phyloP scores from a whole-genome alignment of 2,888 invertebrate genomes.

The Idaea dimidiata region DNA sequence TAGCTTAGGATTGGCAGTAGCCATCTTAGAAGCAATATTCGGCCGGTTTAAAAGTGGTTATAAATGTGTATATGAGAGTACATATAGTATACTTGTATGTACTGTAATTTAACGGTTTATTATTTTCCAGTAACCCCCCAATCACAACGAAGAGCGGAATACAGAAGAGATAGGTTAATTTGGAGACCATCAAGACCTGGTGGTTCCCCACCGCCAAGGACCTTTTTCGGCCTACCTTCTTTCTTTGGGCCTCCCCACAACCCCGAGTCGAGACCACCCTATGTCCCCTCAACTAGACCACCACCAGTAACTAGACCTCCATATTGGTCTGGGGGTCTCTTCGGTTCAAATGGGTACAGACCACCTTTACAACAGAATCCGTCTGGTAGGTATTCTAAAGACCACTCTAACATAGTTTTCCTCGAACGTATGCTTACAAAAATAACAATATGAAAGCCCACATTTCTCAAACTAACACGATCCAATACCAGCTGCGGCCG shows the following conservation, averaged over 20 bases:
- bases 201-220: slow-evolving; percentile 6
- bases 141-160: slow-evolving; percentile 24
- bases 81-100: no score
- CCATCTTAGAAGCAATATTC: no score
- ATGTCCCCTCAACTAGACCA: slow-evolving; percentile 7
- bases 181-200: slow-evolving; percentile 8
- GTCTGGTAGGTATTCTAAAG: slow-evolving; percentile 45
- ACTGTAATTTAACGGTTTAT: slow-evolving; percentile 4
- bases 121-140: slow-evolving; percentile 43
- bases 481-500: no score
- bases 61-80: no score
- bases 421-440: not conserved
- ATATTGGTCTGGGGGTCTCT: slow-evolving; percentile 56
- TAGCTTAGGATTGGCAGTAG: no score
- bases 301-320: slow-evolving; percentile 43
- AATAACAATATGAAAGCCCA: not conserved
- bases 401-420: not conserved
- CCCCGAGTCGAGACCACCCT: slow-evolving; percentile 16
- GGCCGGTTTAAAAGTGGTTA: no score
- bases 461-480: no score
- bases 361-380: slow-evolving; percentile 53
- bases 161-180: slow-evolving; percentile 14
- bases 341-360: slow-evolving; percentile 53
- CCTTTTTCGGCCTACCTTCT: slow-evolving; percentile 5
- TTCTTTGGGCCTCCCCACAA: slow-evolving; percentile 13